phyloP scores from a whole-genome alignment of 2,113 vertebrate genomes.

The Vidua macroura region DNA sequence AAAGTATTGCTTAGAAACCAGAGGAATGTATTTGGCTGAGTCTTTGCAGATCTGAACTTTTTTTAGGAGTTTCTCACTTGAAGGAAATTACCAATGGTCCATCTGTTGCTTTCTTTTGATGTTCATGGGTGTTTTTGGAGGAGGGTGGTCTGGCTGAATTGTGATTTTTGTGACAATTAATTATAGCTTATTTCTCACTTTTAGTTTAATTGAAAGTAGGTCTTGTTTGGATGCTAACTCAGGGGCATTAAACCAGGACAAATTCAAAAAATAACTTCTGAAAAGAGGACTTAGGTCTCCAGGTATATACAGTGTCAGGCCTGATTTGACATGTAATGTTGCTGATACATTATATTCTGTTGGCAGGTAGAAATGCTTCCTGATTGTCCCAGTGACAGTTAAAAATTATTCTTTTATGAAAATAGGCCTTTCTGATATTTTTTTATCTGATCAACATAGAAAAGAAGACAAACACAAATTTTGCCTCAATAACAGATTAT shows the following conservation, averaged over 20 bases:
- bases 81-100: neutral
- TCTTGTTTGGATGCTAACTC: neutral
- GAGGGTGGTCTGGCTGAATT: neutral
- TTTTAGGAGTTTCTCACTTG: neutral
- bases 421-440: neutral
- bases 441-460: neutral
- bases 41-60: neutral
- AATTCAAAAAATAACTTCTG: neutral
- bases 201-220: neutral
- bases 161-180: neutral
- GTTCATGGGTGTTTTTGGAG: neutral
- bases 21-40: neutral
- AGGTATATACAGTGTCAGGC: neutral
- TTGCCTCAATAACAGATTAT: neutral
- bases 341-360: neutral
- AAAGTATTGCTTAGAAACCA: conserved; percentile 3
- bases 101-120: neutral
- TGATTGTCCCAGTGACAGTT: neutral
- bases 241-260: neutral
- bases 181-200: neutral
- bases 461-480: neutral
- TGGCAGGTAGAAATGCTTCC: neutral
- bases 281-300: neutral
- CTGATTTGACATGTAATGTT: neutral
- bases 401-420: neutral